phyloP scores from a whole-genome alignment of 2,113 vertebrate genomes.

The Oxyruncus cristatus region DNA sequence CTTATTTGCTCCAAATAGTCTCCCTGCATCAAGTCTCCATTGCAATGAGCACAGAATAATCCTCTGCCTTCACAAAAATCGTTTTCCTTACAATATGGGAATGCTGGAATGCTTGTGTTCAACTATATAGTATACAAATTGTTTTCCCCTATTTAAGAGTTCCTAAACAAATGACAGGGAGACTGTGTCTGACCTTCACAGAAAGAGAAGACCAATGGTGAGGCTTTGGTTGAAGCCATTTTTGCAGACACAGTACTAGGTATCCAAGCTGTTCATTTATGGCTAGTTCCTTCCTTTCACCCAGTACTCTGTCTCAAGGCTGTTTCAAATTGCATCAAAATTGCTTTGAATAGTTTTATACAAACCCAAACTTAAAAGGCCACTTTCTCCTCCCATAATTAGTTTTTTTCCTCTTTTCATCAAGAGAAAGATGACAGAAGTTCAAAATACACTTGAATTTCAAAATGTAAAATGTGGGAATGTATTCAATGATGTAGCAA shows the following conservation, averaged over 20 bases:
- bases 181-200: neutral
- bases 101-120: neutral
- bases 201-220: neutral
- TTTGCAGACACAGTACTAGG: neutral
- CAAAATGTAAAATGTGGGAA: slow-evolving; percentile 32
- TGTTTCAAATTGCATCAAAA: neutral
- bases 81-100: neutral
- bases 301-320: neutral
- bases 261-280: neutral
- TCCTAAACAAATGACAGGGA: neutral
- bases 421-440: slow-evolving; percentile 8
- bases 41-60: neutral
- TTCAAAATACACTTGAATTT: slow-evolving; percentile 2
- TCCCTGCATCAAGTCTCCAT: neutral
- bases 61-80: neutral
- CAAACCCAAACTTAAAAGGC: neutral
- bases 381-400: neutral
- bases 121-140: neutral
- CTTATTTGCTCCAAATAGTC: neutral
- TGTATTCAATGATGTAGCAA: neutral
- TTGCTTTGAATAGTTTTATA: neutral
- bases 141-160: neutral
- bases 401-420: neutral
- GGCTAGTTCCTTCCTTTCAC: neutral
- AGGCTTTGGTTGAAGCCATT: neutral